Percentiles rank a stretch among this genome's conserved stretches.
These are phyloP conservation scores for Poeciliopsis gracilis DNA, from an alignment of 2,797 vertebrate genomes.

Conservation along the genomic window DNA sequence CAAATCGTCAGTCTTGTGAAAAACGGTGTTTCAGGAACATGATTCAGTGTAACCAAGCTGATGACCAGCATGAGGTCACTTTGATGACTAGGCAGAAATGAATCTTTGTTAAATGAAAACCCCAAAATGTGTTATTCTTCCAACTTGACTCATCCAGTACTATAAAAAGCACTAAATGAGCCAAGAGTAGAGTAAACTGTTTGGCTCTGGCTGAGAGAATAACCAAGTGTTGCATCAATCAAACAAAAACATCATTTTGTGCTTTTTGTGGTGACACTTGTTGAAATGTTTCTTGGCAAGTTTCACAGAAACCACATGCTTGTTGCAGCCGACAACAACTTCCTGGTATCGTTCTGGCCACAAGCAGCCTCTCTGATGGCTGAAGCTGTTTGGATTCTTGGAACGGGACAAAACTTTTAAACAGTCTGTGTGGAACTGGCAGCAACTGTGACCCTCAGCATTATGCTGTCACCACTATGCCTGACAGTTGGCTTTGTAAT, in stretches of 20 bases:
- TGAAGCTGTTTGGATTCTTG: not conserved
- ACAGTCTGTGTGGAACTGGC: not conserved
- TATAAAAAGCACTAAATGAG: not conserved
- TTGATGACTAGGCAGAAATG: not conserved
- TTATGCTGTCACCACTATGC: not conserved
- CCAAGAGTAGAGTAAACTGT: not conserved
- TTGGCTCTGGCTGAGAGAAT: not conserved
- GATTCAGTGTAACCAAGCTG: not conserved
- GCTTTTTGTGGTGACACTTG: not conserved
- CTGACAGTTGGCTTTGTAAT: not conserved
- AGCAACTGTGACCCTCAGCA: not conserved
- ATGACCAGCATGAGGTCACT: not conserved
- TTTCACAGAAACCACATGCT: not conserved
- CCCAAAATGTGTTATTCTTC: not conserved
- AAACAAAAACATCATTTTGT: not conserved
- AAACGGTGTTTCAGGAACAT: not conserved
- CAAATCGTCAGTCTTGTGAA: not conserved
- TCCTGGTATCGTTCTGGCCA: not conserved
- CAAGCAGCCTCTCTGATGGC: not conserved
- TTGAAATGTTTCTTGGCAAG: not conserved
- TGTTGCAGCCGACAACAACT: not conserved
- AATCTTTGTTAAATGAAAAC: not conserved
- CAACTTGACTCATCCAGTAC: not conserved
- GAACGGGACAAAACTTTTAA: not conserved
- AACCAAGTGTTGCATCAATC: not conserved